Conservation (phyloP, 2,113 vertebrate species). For the Percina caprodes region DNA sequence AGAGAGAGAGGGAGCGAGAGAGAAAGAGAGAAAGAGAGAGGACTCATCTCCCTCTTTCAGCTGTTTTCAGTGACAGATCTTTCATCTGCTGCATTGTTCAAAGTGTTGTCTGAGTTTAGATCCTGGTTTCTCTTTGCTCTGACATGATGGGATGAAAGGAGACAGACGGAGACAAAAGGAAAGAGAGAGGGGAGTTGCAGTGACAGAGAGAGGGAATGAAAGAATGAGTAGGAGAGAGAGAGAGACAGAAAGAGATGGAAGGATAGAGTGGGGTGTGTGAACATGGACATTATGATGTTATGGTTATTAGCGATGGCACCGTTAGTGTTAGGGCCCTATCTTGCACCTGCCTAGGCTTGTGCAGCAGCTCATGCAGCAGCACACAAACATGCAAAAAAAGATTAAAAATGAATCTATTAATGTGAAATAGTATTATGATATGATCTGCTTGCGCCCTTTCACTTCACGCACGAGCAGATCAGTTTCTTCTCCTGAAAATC, state of each 20-base stretch:
- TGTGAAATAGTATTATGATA: no score
- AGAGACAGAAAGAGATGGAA: background rate
- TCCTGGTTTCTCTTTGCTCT: conserved; percentile 30
- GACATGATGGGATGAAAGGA: conserved; percentile 47
- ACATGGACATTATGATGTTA: background rate
- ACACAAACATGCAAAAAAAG: no score
- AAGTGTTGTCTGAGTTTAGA: conserved; percentile 53
- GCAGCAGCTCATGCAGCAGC: no score
- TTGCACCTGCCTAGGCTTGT: no score
- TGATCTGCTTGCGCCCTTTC: no score
- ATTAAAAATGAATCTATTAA: no score
- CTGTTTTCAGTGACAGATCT: conserved; percentile 36
- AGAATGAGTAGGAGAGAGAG: background rate
- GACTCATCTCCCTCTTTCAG: background rate
- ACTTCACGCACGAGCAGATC: no score
- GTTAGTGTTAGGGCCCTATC: background rate
- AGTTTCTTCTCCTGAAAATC: no score
- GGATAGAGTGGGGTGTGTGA: background rate
- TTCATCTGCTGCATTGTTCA: conserved; percentile 60
- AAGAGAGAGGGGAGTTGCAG: background rate
- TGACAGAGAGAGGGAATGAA: background rate
- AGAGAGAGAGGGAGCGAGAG: background rate
- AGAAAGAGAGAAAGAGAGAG: conserved; percentile 8
- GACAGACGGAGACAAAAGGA: background rate
- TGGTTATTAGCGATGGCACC: background rate